Evolutionary conservation across 92 coral and sea anemone species (phyloP).

Genomic region (Zoanthus gigantus): DNA sequence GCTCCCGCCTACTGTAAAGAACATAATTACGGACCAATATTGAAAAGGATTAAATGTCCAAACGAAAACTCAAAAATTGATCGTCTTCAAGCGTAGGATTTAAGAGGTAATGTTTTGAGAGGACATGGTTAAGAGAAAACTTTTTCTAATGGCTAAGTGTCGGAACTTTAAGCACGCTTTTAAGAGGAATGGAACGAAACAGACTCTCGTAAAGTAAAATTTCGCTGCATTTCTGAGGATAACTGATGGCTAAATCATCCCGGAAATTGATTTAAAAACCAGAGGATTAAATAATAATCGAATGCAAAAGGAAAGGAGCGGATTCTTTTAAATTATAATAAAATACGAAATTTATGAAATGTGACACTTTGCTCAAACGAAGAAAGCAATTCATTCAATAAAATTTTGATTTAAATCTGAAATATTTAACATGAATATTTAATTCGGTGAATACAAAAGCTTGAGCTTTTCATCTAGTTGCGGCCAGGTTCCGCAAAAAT

Average conservation of each 20-base stretch:
- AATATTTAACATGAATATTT: constrained; percentile 32
- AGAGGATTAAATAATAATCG: background rate
- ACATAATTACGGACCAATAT: background rate
- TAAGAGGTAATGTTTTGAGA: background rate
- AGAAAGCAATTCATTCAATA: background rate
- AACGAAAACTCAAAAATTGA: background rate
- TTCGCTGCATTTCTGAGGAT: background rate
- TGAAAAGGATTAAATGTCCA: background rate
- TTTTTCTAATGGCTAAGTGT: background rate
- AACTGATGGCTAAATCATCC: background rate
- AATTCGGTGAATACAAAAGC: background rate
- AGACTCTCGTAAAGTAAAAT: background rate
- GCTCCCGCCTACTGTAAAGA: background rate
- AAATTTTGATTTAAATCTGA: constrained; percentile 20
- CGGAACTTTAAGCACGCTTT: background rate
- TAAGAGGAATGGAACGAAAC: constrained; percentile 8
- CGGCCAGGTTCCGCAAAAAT: background rate
- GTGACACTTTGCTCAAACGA: constrained; percentile 4
- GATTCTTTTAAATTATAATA: background rate
- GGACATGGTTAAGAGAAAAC: background rate
- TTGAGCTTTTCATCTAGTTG: background rate
- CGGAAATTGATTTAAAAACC: background rate
- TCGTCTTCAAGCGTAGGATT: background rate
- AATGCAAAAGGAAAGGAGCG: background rate
- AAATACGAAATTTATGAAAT: background rate